A percentile compares a stretch with the other conserved stretches of the same genome.
Evolutionary conservation across 2,797 vertebrate genomes (phyloP).

Genomic region (Acomys russatus): DNA sequence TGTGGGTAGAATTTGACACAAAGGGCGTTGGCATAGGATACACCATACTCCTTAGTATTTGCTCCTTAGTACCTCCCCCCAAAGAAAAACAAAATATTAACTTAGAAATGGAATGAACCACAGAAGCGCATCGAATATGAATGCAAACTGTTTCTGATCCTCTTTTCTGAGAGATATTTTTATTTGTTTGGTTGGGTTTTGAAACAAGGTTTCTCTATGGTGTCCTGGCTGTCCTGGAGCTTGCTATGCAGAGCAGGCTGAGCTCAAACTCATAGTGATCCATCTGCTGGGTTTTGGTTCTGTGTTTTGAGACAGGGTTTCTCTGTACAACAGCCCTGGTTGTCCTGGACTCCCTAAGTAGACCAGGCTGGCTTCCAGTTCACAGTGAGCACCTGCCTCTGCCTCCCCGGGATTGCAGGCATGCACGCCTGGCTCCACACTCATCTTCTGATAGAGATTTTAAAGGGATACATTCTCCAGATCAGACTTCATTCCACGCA

Average conservation of each 20-base stretch:
- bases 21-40: neutral
- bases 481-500: neutral
- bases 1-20: neutral
- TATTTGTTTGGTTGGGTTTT: neutral
- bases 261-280: neutral
- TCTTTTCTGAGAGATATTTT: neutral
- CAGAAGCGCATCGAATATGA: neutral
- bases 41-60: neutral
- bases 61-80: neutral
- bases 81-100: neutral
- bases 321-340: no score
- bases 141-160: neutral
- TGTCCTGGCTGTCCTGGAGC: neutral
- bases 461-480: neutral
- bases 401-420: no score
- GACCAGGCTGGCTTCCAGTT: no score
- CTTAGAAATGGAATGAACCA: neutral
- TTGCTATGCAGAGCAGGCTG: neutral
- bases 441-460: neutral
- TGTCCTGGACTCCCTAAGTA: no score
- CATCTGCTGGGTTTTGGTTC: neutral
- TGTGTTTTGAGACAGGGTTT: no score
- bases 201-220: neutral
- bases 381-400: no score
- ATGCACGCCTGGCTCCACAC: neutral